Conservation (phyloP, 35 echinoderm and acorn worm genomes). For the Diadema setosum region DNA sequence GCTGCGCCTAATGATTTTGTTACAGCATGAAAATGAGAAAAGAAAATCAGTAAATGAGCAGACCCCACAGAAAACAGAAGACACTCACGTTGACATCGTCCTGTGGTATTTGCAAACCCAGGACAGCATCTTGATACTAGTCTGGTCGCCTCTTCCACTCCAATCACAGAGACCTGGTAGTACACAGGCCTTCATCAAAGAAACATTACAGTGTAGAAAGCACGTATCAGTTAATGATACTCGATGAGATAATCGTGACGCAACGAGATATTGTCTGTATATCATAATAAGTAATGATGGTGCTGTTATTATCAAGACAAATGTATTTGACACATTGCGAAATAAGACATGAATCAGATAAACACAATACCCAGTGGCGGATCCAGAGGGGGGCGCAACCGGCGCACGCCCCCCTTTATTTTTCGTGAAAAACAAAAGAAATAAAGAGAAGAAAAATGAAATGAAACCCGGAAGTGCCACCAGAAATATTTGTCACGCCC, state of each 20-base stretch:
- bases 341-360: not conserved
- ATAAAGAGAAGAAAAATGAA: too few relatives aligned
- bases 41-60: not conserved
- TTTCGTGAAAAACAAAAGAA: too few relatives aligned
- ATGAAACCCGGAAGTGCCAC: too few relatives aligned
- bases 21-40: not conserved
- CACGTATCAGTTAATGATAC: not conserved
- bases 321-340: not conserved
- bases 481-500: too few relatives aligned
- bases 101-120: not conserved
- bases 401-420: too few relatives aligned
- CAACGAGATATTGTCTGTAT: not conserved
- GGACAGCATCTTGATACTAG: not conserved
- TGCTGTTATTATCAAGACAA: not conserved
- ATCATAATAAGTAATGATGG: not conserved
- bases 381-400: too few relatives aligned
- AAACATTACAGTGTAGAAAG: not conserved
- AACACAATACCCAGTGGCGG: not conserved
- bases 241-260: not conserved
- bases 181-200: not conserved
- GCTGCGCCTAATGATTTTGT: not conserved
- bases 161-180: not conserved
- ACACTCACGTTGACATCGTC: not conserved
- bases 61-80: not conserved
- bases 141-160: not conserved